Percentiles rank a stretch among this genome's conserved stretches.
Conservation (phyloP, 1,140 invertebrate species). For the Cotesia typhae region DNA sequence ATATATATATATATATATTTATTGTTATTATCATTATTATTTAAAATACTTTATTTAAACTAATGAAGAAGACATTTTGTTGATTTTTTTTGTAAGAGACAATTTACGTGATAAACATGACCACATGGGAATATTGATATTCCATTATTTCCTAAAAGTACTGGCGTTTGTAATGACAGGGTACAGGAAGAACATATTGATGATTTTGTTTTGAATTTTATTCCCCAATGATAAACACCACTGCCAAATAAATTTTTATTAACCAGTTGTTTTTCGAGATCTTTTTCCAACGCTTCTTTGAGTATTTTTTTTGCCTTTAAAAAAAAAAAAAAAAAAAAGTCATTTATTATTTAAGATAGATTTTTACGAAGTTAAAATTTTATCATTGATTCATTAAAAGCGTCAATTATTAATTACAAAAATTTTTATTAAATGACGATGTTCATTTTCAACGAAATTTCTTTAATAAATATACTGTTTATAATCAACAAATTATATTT, state of each 20-base stretch:
- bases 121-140: slow-evolving; percentile 62
- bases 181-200: slow-evolving; percentile 60
- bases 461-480: no score
- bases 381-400: no score
- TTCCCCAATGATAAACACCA: slow-evolving; percentile 63
- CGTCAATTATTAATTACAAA: no score
- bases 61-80: slow-evolving; percentile 58
- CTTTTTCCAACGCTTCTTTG: slow-evolving; percentile 49
- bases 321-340: not conserved
- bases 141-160: slow-evolving; percentile 60
- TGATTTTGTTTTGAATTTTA: slow-evolving; percentile 51
- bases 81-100: slow-evolving; percentile 63
- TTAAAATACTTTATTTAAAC: not conserved
- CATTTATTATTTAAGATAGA: no score
- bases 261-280: slow-evolving; percentile 42
- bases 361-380: no score
- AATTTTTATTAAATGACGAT: no score
- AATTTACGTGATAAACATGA: slow-evolving; percentile 63
- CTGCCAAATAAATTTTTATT: slow-evolving; percentile 50
- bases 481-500: no score
- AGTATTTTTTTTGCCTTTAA: slow-evolving; percentile 52
- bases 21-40: slow-evolving; percentile 7
- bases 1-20: not conserved
- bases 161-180: slow-evolving; percentile 58
- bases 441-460: no score